Percentiles rank a stretch among this genome's conserved stretches.
phyloP scores from a whole-genome alignment of 2,113 vertebrate species.

The Plectropomus leopardus region DNA sequence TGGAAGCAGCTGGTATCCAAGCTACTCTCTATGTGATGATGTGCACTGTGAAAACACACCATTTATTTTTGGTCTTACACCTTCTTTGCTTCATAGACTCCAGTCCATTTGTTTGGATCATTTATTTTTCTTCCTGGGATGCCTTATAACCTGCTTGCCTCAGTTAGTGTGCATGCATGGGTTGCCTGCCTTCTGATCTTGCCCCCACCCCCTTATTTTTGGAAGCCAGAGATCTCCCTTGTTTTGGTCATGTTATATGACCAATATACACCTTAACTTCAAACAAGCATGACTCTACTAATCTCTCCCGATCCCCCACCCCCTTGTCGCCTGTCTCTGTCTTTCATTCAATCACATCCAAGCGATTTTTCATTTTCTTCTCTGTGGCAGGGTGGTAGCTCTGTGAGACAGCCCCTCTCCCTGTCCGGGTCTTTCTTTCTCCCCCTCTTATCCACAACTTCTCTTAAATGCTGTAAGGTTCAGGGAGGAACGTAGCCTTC shows the following conservation, averaged over 20 bases:
- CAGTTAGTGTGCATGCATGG: constrained; percentile 92
- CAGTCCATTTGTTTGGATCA: constrained; percentile 83
- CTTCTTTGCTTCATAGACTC: constrained; percentile 85
- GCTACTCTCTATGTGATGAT: constrained; percentile 94
- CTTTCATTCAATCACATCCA: constrained; percentile 78
- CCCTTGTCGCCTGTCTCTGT: constrained; percentile 74
- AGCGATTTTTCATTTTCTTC: constrained; percentile 75
- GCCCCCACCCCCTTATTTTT: constrained; percentile 87
- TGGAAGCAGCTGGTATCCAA: constrained; percentile 92
- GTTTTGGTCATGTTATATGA: constrained; percentile 83
- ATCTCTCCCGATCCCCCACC: constrained; percentile 67
- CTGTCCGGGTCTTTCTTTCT: constrained; percentile 58
- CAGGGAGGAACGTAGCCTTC: constrained; percentile 71
- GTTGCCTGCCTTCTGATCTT: constrained; percentile 89
- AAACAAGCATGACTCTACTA: constrained; percentile 92
- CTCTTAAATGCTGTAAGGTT: constrained; percentile 56
- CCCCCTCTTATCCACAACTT: constrained; percentile 42
- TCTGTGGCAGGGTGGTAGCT: constrained; percentile 71
- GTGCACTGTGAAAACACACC: constrained; percentile 90
- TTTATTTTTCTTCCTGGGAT: constrained; percentile 82
- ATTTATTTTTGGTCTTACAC: constrained; percentile 85
- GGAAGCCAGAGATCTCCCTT: constrained; percentile 77
- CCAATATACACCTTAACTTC: constrained; percentile 83
- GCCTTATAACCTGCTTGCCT: constrained; percentile 84
- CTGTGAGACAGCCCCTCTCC: constrained; percentile 59